These are phyloP conservation scores for Stenurella melanura DNA, from an alignment of 2,888 invertebrate genomes.

Conservation along the genomic window DNA sequence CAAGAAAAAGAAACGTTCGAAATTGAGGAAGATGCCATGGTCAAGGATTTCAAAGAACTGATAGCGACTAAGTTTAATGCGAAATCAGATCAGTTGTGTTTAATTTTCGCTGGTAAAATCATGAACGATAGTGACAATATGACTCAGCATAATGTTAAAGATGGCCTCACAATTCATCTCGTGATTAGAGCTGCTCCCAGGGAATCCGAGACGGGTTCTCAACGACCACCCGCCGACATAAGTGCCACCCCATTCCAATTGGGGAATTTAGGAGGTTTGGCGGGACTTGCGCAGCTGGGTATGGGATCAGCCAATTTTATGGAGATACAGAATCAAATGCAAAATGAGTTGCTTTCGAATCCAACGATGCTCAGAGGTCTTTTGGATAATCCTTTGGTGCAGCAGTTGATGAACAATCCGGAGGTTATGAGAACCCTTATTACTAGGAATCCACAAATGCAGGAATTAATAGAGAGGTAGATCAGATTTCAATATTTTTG, in stretches of 20 bases:
- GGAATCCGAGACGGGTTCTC: constrained; percentile 72
- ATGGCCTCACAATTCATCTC: constrained; percentile 96
- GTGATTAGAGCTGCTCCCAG: constrained; percentile 90
- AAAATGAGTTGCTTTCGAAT: constrained; percentile 90
- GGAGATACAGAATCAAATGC: constrained; percentile 91
- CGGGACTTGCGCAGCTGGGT: constrained; percentile 84
- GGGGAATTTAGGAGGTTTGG: constrained; percentile 79
- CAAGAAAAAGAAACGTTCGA: constrained; percentile 93
- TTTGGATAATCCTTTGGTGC: constrained; percentile 95
- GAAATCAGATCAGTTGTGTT: constrained; percentile 91
- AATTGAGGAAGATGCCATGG: constrained; percentile 87
- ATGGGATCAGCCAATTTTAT: constrained; percentile 83
- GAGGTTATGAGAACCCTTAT: constrained; percentile 95
- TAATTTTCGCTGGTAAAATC: constrained; percentile 99
- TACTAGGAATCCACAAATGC: constrained; percentile 97
- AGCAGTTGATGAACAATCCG: constrained; percentile 96
- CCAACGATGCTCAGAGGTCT: constrained; percentile 93
- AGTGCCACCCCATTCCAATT: constrained; percentile 65
- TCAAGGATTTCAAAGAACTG: constrained; percentile 91
- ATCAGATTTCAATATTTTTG: constrained; percentile 3
- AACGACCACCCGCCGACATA: constrained; percentile 67
- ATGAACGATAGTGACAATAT: constrained; percentile 96
- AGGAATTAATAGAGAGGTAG: constrained; percentile 91
- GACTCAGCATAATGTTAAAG: constrained; percentile 91
- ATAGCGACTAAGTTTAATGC: constrained; percentile 90